Conservation (phyloP, 1,140 invertebrate genomes). For the Halotydeus destructor region DNA sequence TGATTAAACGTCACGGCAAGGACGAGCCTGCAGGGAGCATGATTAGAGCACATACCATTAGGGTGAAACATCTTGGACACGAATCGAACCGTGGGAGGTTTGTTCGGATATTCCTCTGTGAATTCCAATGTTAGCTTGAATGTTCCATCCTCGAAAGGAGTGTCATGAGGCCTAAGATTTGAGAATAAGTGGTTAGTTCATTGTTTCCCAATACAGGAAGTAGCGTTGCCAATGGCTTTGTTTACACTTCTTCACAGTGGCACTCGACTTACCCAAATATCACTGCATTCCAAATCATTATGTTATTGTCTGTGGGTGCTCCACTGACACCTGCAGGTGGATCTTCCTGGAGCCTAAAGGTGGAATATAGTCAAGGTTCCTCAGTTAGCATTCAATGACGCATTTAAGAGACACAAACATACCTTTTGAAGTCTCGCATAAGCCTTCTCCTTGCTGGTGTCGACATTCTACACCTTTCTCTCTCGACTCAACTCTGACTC, state of each 20-base stretch:
- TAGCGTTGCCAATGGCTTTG: no score
- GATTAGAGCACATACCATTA: constrained; percentile 34
- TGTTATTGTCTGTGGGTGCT: constrained; percentile 96
- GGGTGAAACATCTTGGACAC: constrained; percentile 99
- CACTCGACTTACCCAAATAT: constrained; percentile 52
- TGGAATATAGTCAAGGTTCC: neutral
- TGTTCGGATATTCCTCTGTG: constrained; percentile 99
- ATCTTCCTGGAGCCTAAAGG: constrained; percentile 79
- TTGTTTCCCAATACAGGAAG: no score
- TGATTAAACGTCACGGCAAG: no score
- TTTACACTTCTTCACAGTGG: no score
- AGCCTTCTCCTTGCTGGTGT: constrained; percentile 86
- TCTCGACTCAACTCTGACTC: neutral
- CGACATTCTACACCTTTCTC: constrained; percentile 42
- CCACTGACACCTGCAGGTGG: constrained; percentile 94
- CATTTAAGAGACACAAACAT: neutral
- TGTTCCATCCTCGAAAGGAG: constrained; percentile 98
- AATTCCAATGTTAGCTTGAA: constrained; percentile 99
- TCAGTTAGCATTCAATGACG: neutral
- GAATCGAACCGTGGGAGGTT: constrained; percentile 96
- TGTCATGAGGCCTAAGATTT: constrained; percentile 59
- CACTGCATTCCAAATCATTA: constrained; percentile 98
- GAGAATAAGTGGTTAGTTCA: constrained; percentile 1
- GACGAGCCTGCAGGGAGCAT: no score
- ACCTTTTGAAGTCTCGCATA: constrained; percentile 97